Evolutionary conservation across 2,797 vertebrate genomes (phyloP).

Genomic region (Dallia pectoralis): DNA sequence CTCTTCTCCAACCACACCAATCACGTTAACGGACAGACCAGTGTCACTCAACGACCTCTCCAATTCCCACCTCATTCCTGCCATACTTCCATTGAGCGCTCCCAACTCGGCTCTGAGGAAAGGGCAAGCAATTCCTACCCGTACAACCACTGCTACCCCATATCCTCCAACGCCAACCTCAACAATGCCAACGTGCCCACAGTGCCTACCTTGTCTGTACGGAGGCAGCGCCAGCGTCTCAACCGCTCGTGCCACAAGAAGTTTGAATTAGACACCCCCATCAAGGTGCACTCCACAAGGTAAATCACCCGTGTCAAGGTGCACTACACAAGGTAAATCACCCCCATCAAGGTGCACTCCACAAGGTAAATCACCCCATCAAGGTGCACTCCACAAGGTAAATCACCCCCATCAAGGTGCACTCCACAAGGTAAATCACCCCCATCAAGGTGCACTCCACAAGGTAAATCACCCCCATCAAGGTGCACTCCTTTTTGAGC

Average conservation of each 20-base stretch:
- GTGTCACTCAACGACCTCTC: slow-evolving; percentile 92
- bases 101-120: slow-evolving; percentile 28
- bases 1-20: slow-evolving; percentile 94
- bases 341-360: too few species aligned
- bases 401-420: too few species aligned
- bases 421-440: too few species aligned
- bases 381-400: too few species aligned
- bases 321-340: too few species aligned
- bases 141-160: slow-evolving; percentile 64
- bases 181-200: slow-evolving; percentile 95
- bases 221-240: slow-evolving; percentile 67
- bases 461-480: too few species aligned
- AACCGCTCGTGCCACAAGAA: slow-evolving; percentile 66
- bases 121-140: slow-evolving; percentile 45
- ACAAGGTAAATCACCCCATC: too few species aligned
- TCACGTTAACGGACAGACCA: slow-evolving; percentile 85
- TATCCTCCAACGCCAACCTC: slow-evolving; percentile 94
- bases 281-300: slow-evolving; percentile 84
- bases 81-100: slow-evolving; percentile 61
- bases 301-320: too few species aligned
- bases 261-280: slow-evolving; percentile 67
- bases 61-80: slow-evolving; percentile 81
- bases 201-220: slow-evolving; percentile 67
- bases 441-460: too few species aligned
- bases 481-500: too few species aligned